Base-by-base conservation (phyloP, 2,888 invertebrate genomes). In the Drosophila colorata region DNA sequence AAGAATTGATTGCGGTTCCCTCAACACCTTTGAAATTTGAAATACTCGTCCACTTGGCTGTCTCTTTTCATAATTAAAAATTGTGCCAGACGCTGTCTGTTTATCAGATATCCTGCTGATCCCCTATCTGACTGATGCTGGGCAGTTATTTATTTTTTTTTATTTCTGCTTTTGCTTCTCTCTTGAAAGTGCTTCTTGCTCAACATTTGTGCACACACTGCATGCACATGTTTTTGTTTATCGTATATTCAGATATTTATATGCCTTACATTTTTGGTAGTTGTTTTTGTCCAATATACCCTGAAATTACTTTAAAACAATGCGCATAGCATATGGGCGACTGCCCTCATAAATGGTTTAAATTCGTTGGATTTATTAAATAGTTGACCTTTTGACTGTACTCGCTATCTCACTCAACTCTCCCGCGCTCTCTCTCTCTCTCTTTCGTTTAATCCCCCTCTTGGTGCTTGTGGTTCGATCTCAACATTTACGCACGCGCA, bases 261-360 rank as follows among this genome's bases (percentile, higher is more conserved):
- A 14, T 5, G 23, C 8, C 7, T 31, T 14, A n/a, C 8, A 25
- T 5, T 16, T 16, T 38, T 16, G 8, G 40, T 4, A 40, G 51
- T 40, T 51, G 28, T 5, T 40, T 8, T 33, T 41, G 23, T 58
- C 33, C 5, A 41, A 25, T 52, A 8, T 31, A 14, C 20, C 20
- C 40, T 35, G 60, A 43, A 57, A 57, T 44, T 52, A 60, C 37
- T 61, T 66, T 63, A 69, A 75, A 74, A 77, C 77, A 76, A 77
- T 76, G 58, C 28, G 9, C 44, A 33, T 48, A 18, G 55, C 74
- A 74, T 74, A 74, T 74, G 74, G 74, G 74, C 68, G 57, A 31
- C 65, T 78, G 83, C 83, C 83, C 83, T 76, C 80, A 83, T 85
- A 80, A 82, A 82, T 82, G 85, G 82, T 80, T 84, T 71, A 78